These are phyloP conservation scores for Synergus japonicus DNA, from an alignment of 2,888 invertebrate genomes.

Conservation along the genomic window DNA sequence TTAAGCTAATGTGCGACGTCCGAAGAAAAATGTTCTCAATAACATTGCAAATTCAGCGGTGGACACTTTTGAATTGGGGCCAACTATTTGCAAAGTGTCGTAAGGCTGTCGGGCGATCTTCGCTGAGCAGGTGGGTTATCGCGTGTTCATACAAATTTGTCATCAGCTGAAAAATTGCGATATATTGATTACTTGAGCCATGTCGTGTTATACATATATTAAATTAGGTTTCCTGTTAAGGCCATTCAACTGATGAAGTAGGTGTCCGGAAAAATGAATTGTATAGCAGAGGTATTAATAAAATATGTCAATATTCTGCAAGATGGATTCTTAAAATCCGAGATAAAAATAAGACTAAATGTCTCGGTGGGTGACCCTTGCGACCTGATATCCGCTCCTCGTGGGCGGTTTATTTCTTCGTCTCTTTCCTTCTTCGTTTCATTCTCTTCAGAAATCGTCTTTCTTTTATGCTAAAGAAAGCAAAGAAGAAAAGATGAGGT, in stretches of 20 bases:
- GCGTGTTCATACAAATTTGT: constrained; percentile 21
- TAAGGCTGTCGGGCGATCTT: neutral
- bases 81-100: constrained; percentile 31
- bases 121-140: constrained; percentile 12
- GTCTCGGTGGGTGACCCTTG: constrained; percentile 65
- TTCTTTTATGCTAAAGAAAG: constrained; percentile 12
- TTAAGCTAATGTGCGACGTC: neutral
- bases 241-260: neutral
- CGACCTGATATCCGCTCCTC: constrained; percentile 65
- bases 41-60: constrained; percentile 16
- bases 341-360: constrained; percentile 48
- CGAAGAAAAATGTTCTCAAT: constrained; percentile 22
- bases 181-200: constrained; percentile 3
- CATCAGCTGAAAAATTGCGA: constrained; percentile 24
- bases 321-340: constrained; percentile 1
- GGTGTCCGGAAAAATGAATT: neutral
- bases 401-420: constrained; percentile 57
- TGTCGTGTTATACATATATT: neutral
- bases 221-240: neutral
- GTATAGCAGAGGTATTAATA: neutral
- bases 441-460: constrained; percentile 8
- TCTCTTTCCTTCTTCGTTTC: constrained; percentile 1
- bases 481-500: constrained; percentile 47
- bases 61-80: constrained; percentile 33
- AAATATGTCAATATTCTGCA: neutral